A percentile compares a stretch with the other conserved stretches of the same genome.
Conservation (phyloP, 53 echinoderm and acorn worm genomes). For the Crossaster papposus region DNA sequence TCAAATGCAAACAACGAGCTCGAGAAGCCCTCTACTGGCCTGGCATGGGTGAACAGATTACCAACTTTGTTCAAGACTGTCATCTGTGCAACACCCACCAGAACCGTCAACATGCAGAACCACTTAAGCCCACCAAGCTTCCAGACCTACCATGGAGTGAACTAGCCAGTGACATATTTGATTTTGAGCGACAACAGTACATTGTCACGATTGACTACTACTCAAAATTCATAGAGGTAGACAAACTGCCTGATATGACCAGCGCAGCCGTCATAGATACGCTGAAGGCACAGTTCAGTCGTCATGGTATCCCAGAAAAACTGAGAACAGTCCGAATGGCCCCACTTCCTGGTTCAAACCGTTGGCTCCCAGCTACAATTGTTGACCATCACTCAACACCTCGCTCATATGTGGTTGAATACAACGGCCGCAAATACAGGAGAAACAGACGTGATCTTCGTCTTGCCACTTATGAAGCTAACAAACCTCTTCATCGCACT, state of each 20-base stretch:
- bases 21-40: slow-evolving; percentile 69
- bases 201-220: slow-evolving; percentile 63
- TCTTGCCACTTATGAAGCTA: slow-evolving; percentile 48
- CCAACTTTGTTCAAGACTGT: slow-evolving; percentile 43
- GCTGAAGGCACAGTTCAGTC: slow-evolving; percentile 54
- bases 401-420: slow-evolving; percentile 72
- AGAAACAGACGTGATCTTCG: slow-evolving; percentile 66
- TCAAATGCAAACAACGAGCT: slow-evolving; percentile 66
- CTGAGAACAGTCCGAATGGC: slow-evolving; percentile 57
- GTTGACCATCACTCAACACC: slow-evolving; percentile 56
- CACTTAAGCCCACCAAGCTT: slow-evolving; percentile 27
- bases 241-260: slow-evolving; percentile 24
- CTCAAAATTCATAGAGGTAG: slow-evolving; percentile 72
- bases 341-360: slow-evolving; percentile 51
- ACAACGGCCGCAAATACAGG: slow-evolving; percentile 56
- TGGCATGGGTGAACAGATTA: slow-evolving; percentile 47
- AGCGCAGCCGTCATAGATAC: slow-evolving; percentile 52
- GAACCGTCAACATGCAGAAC: slow-evolving; percentile 32
- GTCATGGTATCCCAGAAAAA: slow-evolving; percentile 61
- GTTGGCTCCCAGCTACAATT: slow-evolving; percentile 57
- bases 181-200: slow-evolving; percentile 47
- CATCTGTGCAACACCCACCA: slow-evolving; percentile 42
- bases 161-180: slow-evolving; percentile 44
- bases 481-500: slow-evolving; percentile 20
- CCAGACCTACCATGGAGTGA: slow-evolving; percentile 57